These are phyloP conservation scores for Cardinalis cardinalis DNA, from an alignment of 2,113 vertebrate genomes.

Conservation along the genomic window DNA sequence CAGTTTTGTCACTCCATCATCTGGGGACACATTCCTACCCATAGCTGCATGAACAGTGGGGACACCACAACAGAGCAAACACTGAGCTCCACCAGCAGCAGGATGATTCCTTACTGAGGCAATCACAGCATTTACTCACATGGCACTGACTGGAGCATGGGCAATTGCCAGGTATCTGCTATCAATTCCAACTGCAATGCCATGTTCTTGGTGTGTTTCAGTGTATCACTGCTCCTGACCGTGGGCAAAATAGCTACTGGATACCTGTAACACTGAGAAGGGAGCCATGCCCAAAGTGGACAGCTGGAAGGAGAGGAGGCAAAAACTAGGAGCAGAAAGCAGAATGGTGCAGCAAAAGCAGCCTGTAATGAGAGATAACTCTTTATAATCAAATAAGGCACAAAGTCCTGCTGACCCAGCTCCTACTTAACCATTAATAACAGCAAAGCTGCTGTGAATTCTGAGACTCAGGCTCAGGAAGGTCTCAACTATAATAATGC, in stretches of 20 bases:
- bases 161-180: neutral
- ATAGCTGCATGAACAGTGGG: neutral
- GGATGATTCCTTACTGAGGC: neutral
- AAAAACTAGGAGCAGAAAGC: neutral
- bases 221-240: neutral
- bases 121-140: neutral
- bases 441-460: neutral
- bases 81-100: neutral
- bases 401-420: neutral
- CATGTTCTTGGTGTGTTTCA: neutral
- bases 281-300: neutral
- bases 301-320: neutral
- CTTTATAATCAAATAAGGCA: neutral
- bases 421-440: neutral
- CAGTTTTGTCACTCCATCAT: too few species aligned
- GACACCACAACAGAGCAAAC: neutral
- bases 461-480: neutral
- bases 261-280: neutral
- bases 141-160: neutral
- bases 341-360: neutral
- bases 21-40: too few species aligned
- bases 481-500: fast-evolving
- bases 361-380: neutral
- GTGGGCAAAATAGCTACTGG: neutral
- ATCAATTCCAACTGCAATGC: neutral